Evolutionary conservation across 2,888 invertebrate species (phyloP), one percentile per base, ranked within the genome.

Genomic region (Calliscelio sp.): DNA sequence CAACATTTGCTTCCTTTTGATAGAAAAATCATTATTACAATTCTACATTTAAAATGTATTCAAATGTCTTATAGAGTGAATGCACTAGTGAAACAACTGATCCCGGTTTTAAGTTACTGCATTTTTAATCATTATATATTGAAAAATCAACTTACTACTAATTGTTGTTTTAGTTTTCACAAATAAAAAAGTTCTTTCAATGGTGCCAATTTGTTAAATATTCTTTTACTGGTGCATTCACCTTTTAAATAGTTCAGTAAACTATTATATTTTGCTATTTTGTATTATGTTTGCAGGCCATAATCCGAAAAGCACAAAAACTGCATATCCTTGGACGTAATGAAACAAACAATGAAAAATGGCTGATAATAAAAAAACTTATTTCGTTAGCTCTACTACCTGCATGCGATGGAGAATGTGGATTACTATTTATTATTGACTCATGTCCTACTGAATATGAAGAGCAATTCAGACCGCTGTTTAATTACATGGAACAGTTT

Each of bases 201-300:
- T n/a, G n/a, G n/a, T n/a, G n/a, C 28, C 28, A 28, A 28, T 28
- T 28, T 28, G 28, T 28, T 38, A 38, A 38, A 38, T 14, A 38
- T 3, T 11, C 38, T 38, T 11, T 38, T 38, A n/a, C n/a, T n/a
- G n/a, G n/a, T n/a, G n/a, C n/a, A n/a, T n/a, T n/a, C n/a, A n/a
- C n/a, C n/a, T n/a, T n/a, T n/a, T n/a, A n/a, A n/a, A n/a, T n/a
- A n/a, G n/a, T n/a, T n/a, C n/a, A n/a, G n/a, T n/a, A n/a, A n/a
- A n/a, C n/a, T n/a, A n/a, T 11, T 11, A 38, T 11, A 38, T 38
- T 7, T 38, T 38, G 5, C 38, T 38, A 3, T 38, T 38, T 11
- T 11, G 14, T 38, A 38, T 38, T 38, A 46, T 46, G 16, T 57
- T 57, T n/a, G n/a, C 32, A 57, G 55, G 55, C 55, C 16, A 32